Evolutionary conservation across 2,888 invertebrate genomes (phyloP).

Genomic region (Macrophya alboannulata): DNA sequence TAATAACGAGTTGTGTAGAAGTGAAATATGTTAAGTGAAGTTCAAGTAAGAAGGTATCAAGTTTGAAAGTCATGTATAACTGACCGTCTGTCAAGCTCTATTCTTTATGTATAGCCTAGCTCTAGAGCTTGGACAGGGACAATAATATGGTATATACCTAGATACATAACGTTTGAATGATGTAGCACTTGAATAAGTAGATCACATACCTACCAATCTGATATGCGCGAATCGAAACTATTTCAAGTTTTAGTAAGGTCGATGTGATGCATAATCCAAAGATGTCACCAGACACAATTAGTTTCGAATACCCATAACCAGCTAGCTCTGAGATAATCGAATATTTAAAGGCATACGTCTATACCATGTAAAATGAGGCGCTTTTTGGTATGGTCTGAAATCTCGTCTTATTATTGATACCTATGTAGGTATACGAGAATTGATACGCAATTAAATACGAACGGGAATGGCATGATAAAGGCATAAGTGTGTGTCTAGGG

Average conservation of each 20-base stretch:
- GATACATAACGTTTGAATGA: background rate
- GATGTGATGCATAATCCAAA: slow-evolving; percentile 31
- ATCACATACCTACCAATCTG: slow-evolving; percentile 32
- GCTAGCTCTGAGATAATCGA: background rate
- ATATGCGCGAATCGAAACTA: slow-evolving; percentile 34
- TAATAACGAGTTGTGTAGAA: background rate
- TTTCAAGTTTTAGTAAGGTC: slow-evolving; percentile 42
- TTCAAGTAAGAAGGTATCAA: background rate
- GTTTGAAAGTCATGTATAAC: background rate
- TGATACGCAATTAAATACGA: background rate
- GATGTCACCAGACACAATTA: slow-evolving; percentile 34
- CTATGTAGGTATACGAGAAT: background rate
- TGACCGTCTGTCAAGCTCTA: background rate
- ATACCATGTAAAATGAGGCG: background rate
- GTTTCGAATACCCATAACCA: background rate
- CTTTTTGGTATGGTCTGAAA: background rate
- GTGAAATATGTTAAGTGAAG: background rate
- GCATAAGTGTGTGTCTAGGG: background rate
- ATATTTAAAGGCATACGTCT: background rate
- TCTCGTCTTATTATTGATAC: background rate
- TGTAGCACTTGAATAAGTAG: background rate
- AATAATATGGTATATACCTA: background rate
- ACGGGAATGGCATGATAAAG: background rate
- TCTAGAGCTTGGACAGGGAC: background rate
- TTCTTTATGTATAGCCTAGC: background rate